These are phyloP conservation scores for Apotomis turbidana DNA, from an alignment of 2,888 invertebrate genomes.

Conservation along the genomic window DNA sequence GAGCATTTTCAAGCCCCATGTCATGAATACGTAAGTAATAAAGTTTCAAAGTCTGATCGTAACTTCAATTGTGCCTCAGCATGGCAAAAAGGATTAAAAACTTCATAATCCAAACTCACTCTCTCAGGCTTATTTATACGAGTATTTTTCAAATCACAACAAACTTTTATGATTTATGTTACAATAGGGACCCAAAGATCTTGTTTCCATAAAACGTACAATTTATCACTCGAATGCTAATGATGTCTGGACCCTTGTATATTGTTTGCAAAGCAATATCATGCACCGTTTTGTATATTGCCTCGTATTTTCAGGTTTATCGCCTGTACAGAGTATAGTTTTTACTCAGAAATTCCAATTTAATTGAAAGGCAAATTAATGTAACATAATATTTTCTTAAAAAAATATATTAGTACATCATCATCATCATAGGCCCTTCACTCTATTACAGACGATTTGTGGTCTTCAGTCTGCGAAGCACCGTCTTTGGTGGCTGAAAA, in stretches of 20 bases:
- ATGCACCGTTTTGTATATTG: neutral
- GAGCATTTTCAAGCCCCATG: too few relatives aligned
- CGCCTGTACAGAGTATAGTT: neutral
- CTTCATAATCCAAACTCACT: neutral
- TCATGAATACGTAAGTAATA: neutral
- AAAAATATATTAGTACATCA: too few relatives aligned
- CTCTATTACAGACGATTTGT: too few relatives aligned
- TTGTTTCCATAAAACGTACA: conserved; percentile 1
- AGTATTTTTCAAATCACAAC: neutral
- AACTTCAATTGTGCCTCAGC: neutral
- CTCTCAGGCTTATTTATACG: neutral
- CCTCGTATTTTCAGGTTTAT: neutral
- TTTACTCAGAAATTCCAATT: too few relatives aligned
- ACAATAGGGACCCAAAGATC: conserved; percentile 2
- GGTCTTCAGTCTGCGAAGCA: too few relatives aligned
- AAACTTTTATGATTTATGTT: conserved; percentile 14
- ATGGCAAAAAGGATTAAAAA: neutral
- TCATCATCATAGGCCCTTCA: too few relatives aligned
- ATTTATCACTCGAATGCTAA: conserved; percentile 6
- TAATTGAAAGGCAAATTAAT: too few relatives aligned
- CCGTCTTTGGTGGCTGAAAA: too few relatives aligned
- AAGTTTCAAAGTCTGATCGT: neutral
- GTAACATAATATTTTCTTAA: too few relatives aligned
- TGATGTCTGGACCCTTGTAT: conserved; percentile 5
- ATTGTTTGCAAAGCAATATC: neutral